Base-by-base conservation (phyloP, 2,888 invertebrate species). In the Tachina grossa region DNA sequence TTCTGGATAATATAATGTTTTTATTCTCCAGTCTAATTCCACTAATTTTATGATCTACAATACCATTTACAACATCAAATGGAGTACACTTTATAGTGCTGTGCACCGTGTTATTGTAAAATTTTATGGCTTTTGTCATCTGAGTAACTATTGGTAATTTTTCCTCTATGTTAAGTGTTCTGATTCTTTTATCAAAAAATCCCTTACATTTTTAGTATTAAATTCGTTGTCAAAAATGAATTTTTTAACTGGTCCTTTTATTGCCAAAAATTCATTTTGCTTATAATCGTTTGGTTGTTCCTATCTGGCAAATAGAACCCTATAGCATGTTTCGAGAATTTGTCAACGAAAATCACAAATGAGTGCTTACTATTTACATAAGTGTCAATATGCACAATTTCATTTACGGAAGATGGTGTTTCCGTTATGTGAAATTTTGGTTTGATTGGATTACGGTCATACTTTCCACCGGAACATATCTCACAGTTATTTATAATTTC, bases 401-500 rank as follows among this genome's bases (percentile, higher is more conserved):
- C 31, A 31, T 31, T 11, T 16, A 53, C 53, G 16, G 53, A 43
- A 14, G 69, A 59, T 47, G 84, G 65, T 10, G 84, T 84, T 80
- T 71, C 84, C 41, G 84, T 84, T 2, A 78, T 10, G n/a, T 57
- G 45, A 41, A 72, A 79, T 74, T 83, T 78, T 11, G 63, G 47
- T 72, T 53, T 53, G 53, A 53, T 19, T 19, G 53, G 53, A 6
- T 31, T 31, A 31, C 31, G 31, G 31, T 31, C 87, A 66, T 87
- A 87, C 72, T 88, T 87, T 10, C 61, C 75, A 43, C 76, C 59
- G 39, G 43, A 41, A 68, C 84, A 84, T 14, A 74, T 59, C n/a
- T 87, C 83, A 19, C 87, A 87, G 69, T 84, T 88, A 51, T 87
- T 88, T 11, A 87, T 72, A 13, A 86, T 72, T 61, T 85, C 83